phyloP scores from a whole-genome alignment of 2,888 invertebrate species.

The Pachycephus smyrnensis region DNA sequence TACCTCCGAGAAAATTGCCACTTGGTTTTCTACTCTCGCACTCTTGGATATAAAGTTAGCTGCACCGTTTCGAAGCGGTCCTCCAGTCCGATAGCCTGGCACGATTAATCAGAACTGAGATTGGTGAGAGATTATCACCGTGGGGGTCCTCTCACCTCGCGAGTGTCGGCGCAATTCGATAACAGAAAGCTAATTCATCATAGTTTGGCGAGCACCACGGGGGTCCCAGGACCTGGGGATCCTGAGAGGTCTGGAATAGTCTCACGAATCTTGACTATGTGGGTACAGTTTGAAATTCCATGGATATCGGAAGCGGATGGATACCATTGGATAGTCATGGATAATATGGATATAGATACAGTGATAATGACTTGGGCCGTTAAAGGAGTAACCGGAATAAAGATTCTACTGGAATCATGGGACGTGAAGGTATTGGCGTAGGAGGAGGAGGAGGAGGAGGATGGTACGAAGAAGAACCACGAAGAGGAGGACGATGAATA shows the following conservation, averaged over 20 bases:
- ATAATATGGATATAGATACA: background rate
- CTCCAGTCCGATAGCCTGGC: constrained; percentile 28
- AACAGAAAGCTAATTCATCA: constrained; percentile 49
- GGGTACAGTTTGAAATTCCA: background rate
- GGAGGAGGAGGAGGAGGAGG: background rate
- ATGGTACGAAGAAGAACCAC: background rate
- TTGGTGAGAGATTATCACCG: constrained; percentile 50
- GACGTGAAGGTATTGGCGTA: background rate
- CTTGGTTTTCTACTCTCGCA: background rate
- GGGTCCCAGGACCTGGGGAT: constrained; percentile 21
- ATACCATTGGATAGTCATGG: background rate
- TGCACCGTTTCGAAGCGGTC: background rate
- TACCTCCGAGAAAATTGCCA: background rate
- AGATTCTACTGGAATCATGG: background rate
- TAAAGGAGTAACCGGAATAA: background rate
- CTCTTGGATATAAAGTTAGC: background rate
- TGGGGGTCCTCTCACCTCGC: constrained; percentile 40
- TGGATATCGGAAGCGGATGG: background rate
- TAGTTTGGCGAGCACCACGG: constrained; percentile 46
- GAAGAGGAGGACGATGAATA: background rate
- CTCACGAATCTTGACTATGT: background rate
- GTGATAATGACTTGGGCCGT: background rate
- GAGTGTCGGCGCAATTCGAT: constrained; percentile 45
- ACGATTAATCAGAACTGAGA: constrained; percentile 48
- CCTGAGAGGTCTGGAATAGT: background rate